phyloP scores from a whole-genome alignment of 2,113 vertebrate genomes.

The Siniperca chuatsi region DNA sequence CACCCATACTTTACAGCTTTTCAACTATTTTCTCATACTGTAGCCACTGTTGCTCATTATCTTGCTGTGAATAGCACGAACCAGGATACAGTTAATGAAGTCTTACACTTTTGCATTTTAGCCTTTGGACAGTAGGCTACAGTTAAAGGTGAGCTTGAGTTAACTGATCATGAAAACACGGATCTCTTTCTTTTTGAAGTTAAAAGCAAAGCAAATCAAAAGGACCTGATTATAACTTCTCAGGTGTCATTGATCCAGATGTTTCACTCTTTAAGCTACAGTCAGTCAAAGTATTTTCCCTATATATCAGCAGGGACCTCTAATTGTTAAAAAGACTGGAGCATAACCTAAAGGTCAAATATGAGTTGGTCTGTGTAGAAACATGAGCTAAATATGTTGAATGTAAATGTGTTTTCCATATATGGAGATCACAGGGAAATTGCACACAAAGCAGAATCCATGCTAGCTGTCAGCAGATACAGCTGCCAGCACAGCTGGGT shows the following conservation, averaged over 20 bases:
- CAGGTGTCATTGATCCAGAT: neutral
- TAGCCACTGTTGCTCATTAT: slow-evolving; percentile 50
- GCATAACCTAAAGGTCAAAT: slow-evolving; percentile 16
- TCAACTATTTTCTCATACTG: slow-evolving; percentile 20
- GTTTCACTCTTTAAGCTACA: neutral
- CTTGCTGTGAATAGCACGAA: slow-evolving; percentile 31
- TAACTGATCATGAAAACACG: slow-evolving; percentile 23
- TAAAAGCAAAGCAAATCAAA: slow-evolving; percentile 24
- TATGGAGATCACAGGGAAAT: slow-evolving; percentile 39
- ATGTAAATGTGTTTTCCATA: slow-evolving; percentile 35
- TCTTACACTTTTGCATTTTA: slow-evolving; percentile 41
- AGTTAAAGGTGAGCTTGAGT: slow-evolving; percentile 29
- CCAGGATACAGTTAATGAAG: slow-evolving; percentile 51
- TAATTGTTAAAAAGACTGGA: neutral
- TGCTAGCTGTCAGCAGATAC: slow-evolving; percentile 59
- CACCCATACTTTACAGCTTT: slow-evolving; percentile 6
- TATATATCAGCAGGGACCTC: neutral
- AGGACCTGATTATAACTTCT: neutral
- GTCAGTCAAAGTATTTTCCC: neutral
- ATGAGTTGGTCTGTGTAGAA: neutral
- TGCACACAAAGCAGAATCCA: slow-evolving; percentile 57
- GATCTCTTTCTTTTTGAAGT: slow-evolving; percentile 10
- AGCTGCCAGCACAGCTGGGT: slow-evolving; percentile 74
- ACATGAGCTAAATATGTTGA: slow-evolving; percentile 21
- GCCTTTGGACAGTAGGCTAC: slow-evolving; percentile 12